These are phyloP conservation scores for Nasonia vitripennis DNA, from an alignment of 1,140 invertebrate species.

Conservation along the genomic window DNA sequence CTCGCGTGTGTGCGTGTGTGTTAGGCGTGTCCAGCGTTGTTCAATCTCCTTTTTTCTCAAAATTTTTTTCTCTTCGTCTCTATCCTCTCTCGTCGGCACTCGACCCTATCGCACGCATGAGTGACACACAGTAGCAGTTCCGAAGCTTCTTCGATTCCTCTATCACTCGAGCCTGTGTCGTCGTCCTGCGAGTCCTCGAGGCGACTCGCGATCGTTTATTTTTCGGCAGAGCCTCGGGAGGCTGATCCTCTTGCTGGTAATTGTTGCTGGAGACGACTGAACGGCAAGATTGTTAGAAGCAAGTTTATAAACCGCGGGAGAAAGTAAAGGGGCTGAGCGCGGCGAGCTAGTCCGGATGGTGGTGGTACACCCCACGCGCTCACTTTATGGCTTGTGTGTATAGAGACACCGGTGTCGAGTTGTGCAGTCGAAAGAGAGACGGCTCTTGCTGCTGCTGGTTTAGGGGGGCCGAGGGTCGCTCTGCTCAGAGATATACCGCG, in stretches of 20 bases:
- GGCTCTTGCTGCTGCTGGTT: not conserved
- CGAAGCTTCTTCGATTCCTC: not conserved
- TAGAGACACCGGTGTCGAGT: not conserved
- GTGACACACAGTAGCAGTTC: not conserved
- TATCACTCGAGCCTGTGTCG: not conserved
- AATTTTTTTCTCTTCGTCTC: not conserved
- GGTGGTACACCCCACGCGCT: slow-evolving; percentile 35
- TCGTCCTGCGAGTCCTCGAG: not conserved
- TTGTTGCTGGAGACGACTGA: slow-evolving; percentile 62
- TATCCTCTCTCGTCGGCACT: not conserved
- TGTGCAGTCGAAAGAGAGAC: not conserved
- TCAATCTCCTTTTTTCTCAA: not conserved
- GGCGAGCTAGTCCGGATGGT: not conserved
- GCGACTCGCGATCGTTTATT: slow-evolving; percentile 19
- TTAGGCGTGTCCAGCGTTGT: not conserved
- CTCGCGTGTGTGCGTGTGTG: no score
- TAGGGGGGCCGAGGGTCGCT: slow-evolving; percentile 12
- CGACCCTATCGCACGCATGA: not conserved
- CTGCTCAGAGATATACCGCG: not conserved
- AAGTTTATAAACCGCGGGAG: slow-evolving; percentile 66
- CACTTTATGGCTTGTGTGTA: not conserved
- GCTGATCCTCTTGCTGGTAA: slow-evolving; percentile 50
- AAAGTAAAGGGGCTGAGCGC: slow-evolving; percentile 58
- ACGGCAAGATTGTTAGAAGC: slow-evolving; percentile 58
- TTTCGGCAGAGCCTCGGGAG: not conserved